These are phyloP conservation scores for Ibidorhyncha struthersii DNA, from an alignment of 2,113 vertebrate species.

Conservation along the genomic window DNA sequence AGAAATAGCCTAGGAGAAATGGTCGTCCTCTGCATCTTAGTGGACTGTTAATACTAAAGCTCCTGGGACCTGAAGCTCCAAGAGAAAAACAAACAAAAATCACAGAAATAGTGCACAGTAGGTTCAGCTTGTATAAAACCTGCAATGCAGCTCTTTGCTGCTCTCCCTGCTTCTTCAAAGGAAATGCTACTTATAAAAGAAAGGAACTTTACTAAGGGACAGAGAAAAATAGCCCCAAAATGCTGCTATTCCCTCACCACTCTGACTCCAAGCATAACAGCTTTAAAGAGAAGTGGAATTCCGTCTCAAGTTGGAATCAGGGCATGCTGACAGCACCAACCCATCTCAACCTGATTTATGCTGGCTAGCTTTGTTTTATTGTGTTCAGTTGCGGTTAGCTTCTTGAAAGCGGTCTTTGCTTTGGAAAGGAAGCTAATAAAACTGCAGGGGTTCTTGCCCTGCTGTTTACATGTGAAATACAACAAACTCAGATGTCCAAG, in stretches of 20 bases:
- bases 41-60: background rate
- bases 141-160: conserved; percentile 2
- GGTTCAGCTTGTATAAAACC: background rate
- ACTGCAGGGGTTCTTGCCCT: background rate
- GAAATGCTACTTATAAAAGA: background rate
- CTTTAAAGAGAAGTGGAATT: background rate
- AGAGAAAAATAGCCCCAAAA: background rate
- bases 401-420: background rate
- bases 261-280: background rate
- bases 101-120: background rate
- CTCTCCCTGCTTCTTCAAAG: background rate
- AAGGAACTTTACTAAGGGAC: background rate
- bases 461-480: background rate
- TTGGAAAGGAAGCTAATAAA: background rate
- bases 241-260: background rate
- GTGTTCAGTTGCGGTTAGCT: background rate
- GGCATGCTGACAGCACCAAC: background rate
- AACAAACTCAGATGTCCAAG: background rate
- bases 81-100: background rate
- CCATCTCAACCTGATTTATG: background rate
- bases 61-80: background rate
- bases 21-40: background rate
- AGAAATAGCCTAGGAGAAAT: background rate
- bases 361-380: background rate
- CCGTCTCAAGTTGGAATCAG: background rate